Evolutionary conservation across 2,113 vertebrate genomes (phyloP).

Genomic region (Podocnemis expansa): DNA sequence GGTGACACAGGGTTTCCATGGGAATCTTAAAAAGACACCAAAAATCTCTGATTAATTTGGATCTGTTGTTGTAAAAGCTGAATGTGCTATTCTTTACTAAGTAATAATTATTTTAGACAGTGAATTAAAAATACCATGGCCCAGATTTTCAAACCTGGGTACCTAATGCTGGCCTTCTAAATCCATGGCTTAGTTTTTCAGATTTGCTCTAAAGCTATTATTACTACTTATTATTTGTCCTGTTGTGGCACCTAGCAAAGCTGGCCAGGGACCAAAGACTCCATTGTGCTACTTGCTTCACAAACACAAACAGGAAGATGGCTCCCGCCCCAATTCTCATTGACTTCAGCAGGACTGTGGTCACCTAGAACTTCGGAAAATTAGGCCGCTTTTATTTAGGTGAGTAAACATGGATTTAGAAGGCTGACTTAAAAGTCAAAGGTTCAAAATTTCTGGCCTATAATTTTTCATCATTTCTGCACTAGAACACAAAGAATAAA

Average conservation of each 20-base stretch:
- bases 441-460: background rate
- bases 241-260: background rate
- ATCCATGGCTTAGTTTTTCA: background rate
- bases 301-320: background rate
- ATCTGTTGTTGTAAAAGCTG: background rate
- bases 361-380: background rate
- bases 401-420: background rate
- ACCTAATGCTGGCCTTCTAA: background rate
- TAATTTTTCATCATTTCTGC: background rate
- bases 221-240: background rate
- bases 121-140: background rate
- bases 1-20: constrained; percentile 88
- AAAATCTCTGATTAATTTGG: background rate
- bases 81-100: background rate
- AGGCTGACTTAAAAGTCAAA: background rate
- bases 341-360: background rate
- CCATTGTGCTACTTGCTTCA: background rate
- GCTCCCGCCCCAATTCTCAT: background rate
- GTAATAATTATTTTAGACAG: background rate
- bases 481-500: background rate
- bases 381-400: background rate
- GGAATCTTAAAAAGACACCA: constrained; percentile 80
- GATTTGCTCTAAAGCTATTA: background rate
- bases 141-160: background rate
- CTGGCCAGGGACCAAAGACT: background rate